These are phyloP conservation scores for Chondrosia reniformis DNA, from an alignment of 37 sponge, comb jelly and placozoan species.

Conservation along the genomic window DNA sequence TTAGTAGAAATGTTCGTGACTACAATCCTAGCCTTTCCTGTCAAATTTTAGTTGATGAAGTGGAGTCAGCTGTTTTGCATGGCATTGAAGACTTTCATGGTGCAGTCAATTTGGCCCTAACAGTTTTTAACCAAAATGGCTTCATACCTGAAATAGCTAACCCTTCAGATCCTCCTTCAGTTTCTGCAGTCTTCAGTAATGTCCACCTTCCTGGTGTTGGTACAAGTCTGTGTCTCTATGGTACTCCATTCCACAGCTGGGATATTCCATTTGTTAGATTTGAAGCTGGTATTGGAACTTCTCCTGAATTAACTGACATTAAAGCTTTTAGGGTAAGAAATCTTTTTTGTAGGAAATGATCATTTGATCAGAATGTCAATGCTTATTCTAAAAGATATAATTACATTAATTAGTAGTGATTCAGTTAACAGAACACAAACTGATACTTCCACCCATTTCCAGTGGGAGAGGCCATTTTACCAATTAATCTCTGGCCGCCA, in stretches of 20 bases:
- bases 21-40: not conserved
- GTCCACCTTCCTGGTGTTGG: slow-evolving; percentile 33
- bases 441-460: too few relatives aligned
- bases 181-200: slow-evolving; percentile 41
- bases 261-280: slow-evolving; percentile 69
- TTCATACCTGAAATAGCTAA: slow-evolving; percentile 25
- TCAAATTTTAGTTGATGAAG: slow-evolving; percentile 44
- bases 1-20: slow-evolving; percentile 33
- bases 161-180: slow-evolving; percentile 27
- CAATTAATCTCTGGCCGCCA: too few relatives aligned
- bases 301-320: slow-evolving; percentile 55
- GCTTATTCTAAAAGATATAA: too few relatives aligned
- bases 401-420: too few relatives aligned
- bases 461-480: too few relatives aligned
- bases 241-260: slow-evolving; percentile 66
- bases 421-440: too few relatives aligned
- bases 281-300: slow-evolving; percentile 67
- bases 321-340: slow-evolving; percentile 49
- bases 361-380: too few relatives aligned
- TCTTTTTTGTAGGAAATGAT: too few relatives aligned
- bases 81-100: slow-evolving; percentile 42
- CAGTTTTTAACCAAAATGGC: slow-evolving; percentile 53
- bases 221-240: slow-evolving; percentile 53
- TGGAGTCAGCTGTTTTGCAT: slow-evolving; percentile 34
- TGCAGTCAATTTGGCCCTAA: slow-evolving; percentile 20